A percentile compares a stretch with the other conserved stretches of the same genome.
Evolutionary conservation across 2,888 invertebrate species (phyloP).

Genomic region (Zhengitettix transpicula): DNA sequence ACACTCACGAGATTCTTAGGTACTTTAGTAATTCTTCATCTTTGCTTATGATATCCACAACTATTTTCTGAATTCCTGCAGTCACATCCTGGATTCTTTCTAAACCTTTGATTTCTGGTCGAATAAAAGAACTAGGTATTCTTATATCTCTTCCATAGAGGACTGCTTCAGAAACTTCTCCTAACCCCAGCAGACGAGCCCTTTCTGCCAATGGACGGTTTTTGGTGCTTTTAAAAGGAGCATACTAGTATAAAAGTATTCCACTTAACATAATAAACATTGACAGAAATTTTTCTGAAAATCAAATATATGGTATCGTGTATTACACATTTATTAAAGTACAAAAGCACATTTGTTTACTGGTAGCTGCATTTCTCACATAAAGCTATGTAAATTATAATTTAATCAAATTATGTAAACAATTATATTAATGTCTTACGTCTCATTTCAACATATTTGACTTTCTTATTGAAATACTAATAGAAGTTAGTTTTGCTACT

Average conservation of each 20-base stretch:
- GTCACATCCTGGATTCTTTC: slow-evolving; percentile 40
- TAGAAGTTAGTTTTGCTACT: not conserved
- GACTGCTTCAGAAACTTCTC: slow-evolving; percentile 41
- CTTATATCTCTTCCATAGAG: slow-evolving; percentile 34
- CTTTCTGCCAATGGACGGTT: slow-evolving; percentile 60
- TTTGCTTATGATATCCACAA: slow-evolving; percentile 67
- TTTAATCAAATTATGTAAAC: too few relatives aligned
- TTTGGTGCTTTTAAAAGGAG: slow-evolving; percentile 58
- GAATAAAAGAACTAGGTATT: slow-evolving; percentile 21
- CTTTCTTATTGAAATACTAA: not conserved
- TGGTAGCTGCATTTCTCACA: too few relatives aligned
- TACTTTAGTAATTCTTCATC: slow-evolving; percentile 53
- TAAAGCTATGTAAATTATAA: too few relatives aligned
- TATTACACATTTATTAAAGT: too few relatives aligned
- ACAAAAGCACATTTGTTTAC: too few relatives aligned
- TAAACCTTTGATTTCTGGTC: slow-evolving; percentile 27
- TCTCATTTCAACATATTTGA: too few relatives aligned
- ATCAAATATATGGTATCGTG: too few relatives aligned
- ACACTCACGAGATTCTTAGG: slow-evolving; percentile 27
- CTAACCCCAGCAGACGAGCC: slow-evolving; percentile 61
- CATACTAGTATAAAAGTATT: slow-evolving; percentile 40
- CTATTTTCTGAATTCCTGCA: slow-evolving; percentile 56
- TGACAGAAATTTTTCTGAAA: too few relatives aligned
- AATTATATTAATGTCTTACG: too few relatives aligned
- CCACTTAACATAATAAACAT: too few relatives aligned